These are phyloP conservation scores for Oxyteleia sp. DNA, from an alignment of 2,888 invertebrate species.

Conservation along the genomic window DNA sequence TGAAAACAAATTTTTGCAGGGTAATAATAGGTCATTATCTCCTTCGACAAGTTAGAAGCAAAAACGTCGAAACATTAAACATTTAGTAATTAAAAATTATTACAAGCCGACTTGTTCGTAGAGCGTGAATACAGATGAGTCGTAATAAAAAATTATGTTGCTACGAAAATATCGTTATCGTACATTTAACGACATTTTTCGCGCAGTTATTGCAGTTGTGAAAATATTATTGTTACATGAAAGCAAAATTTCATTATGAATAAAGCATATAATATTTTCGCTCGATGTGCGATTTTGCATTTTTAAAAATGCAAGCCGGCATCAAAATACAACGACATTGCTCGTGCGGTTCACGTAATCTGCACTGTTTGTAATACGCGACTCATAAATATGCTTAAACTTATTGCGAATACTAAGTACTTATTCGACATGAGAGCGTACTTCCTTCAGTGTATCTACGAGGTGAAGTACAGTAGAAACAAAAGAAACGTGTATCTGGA, in stretches of 20 bases:
- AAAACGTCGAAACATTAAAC: not conserved
- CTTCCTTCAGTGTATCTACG: constrained; percentile 2
- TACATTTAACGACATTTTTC: too few species aligned
- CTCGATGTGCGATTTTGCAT: not conserved
- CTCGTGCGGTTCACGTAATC: not conserved
- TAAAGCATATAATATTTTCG: not conserved
- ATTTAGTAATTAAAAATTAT: not conserved
- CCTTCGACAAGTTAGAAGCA: not conserved
- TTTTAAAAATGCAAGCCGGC: not conserved
- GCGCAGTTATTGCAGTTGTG: too few species aligned
- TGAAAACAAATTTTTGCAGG: too few species aligned
- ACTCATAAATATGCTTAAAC: not conserved
- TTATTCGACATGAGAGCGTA: constrained; percentile 1
- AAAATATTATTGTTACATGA: not conserved
- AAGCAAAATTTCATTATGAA: not conserved
- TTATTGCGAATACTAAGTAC: constrained; percentile 3
- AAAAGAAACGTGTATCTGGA: constrained; percentile 18
- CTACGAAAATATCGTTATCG: too few species aligned
- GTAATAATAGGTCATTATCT: too few species aligned
- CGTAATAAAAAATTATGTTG: too few species aligned
- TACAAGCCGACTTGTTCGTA: not conserved
- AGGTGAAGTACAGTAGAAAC: not conserved
- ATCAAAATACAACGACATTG: not conserved
- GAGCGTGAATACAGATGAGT: not conserved
- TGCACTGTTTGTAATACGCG: not conserved